A percentile compares a stretch with the other conserved stretches of the same genome.
Evolutionary conservation across 2,797 vertebrate genomes (phyloP).

Genomic region (Pseudochaenichthys georgianus): DNA sequence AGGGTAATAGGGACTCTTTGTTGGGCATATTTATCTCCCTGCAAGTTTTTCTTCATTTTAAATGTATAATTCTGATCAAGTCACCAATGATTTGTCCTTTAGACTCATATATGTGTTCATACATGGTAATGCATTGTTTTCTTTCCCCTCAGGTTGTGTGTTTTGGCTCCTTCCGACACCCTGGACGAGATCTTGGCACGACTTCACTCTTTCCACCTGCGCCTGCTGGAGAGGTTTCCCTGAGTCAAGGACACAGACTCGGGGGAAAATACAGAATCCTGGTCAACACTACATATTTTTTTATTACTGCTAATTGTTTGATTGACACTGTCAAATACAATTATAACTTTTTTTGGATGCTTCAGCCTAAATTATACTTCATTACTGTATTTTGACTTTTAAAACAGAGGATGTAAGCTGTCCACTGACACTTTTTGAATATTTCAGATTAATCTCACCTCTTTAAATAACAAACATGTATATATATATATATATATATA

Average conservation of each 20-base stretch:
- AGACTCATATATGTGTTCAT: not conserved
- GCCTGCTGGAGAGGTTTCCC: constrained; percentile 45
- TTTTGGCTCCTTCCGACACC: constrained; percentile 42
- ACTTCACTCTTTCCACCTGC: constrained; percentile 59
- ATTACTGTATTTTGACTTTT: not conserved
- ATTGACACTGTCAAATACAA: not conserved
- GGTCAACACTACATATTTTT: not conserved
- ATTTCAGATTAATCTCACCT: not conserved
- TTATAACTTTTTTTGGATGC: not conserved
- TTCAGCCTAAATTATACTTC: not conserved
- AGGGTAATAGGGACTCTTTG: not conserved
- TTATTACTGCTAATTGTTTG: not conserved
- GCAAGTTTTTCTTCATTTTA: not conserved
- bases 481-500: too few relatives aligned
- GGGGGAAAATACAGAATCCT: not conserved
- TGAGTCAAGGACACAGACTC: constrained; percentile 38
- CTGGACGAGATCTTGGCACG: constrained; percentile 53
- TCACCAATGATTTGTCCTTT: not conserved
- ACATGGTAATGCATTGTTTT: not conserved
- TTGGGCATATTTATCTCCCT: not conserved
- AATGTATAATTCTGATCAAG: not conserved
- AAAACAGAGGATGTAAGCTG: not conserved
- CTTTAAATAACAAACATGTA: not conserved
- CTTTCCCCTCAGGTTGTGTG: constrained; percentile 43
- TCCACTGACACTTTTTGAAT: not conserved